A percentile compares a stretch with the other conserved stretches of the same genome.
phyloP scores from a whole-genome alignment of 2,888 invertebrate species.

The Stenodera caucasica region DNA sequence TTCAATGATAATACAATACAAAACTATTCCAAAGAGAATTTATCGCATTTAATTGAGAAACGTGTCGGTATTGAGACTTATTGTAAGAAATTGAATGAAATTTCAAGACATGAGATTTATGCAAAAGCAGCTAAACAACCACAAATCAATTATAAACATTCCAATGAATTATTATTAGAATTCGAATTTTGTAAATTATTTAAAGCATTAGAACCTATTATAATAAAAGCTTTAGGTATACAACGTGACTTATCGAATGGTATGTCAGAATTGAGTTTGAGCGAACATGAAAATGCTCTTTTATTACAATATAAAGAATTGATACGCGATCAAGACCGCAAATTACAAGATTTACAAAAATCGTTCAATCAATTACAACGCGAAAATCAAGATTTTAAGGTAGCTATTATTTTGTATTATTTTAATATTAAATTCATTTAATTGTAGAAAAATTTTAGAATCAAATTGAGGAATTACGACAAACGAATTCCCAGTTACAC shows the following conservation, averaged over 20 bases:
- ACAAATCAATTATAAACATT: constrained; percentile 75
- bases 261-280: constrained; percentile 58
- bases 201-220: constrained; percentile 70
- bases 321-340: constrained; percentile 85
- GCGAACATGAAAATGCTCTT: constrained; percentile 57
- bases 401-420: too few species aligned
- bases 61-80: constrained; percentile 90
- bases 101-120: constrained; percentile 88
- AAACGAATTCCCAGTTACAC: constrained; percentile 73
- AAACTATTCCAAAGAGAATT: constrained; percentile 74
- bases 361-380: constrained; percentile 43
- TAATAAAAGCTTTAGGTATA: constrained; percentile 48
- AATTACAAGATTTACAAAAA: constrained; percentile 61
- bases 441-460: constrained; percentile 51
- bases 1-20: constrained; percentile 83
- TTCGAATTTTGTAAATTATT: constrained; percentile 93
- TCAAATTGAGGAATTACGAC: constrained; percentile 67
- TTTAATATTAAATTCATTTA: too few species aligned
- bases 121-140: constrained; percentile 92
- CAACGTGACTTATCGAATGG: constrained; percentile 57
- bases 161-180: constrained; percentile 84
- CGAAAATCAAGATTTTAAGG: constrained; percentile 54
- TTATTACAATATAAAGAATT: constrained; percentile 84
- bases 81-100: constrained; percentile 80
- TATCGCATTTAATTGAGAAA: constrained; percentile 83